Percentiles rank a stretch among this genome's conserved stretches.
Conservation (phyloP, 53 echinoderm and acorn worm genomes). For the Stichopus horrens region DNA sequence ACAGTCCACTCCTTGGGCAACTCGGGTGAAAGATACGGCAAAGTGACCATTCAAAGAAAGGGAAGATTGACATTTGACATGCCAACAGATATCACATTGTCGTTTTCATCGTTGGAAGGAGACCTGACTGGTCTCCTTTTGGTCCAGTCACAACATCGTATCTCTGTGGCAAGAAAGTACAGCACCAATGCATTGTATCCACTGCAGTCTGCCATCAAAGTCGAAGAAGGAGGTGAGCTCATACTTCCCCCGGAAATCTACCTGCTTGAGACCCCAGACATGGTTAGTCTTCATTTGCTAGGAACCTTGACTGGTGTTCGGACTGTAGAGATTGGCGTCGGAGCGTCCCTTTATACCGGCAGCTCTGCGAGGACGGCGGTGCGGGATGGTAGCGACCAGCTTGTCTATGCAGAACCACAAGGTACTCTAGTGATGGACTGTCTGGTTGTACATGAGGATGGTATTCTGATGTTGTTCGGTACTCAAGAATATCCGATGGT, state of each 20-base stretch:
- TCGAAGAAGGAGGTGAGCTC: slow-evolving; percentile 66
- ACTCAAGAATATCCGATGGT: slow-evolving; percentile 35
- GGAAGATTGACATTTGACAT: slow-evolving; percentile 61
- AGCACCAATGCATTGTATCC: slow-evolving; percentile 63
- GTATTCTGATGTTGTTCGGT: slow-evolving; percentile 49
- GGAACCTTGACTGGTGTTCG: slow-evolving; percentile 70
- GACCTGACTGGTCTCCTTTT: slow-evolving; percentile 73
- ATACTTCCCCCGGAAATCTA: slow-evolving; percentile 72
- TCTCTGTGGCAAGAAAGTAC: slow-evolving; percentile 68
- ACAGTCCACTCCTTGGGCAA: slow-evolving; percentile 50
- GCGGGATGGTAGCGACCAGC: slow-evolving; percentile 39
- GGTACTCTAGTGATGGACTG: slow-evolving; percentile 70
- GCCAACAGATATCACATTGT: slow-evolving; percentile 43
- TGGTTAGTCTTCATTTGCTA: slow-evolving; percentile 56
- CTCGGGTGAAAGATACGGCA: slow-evolving; percentile 37
- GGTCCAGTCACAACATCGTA: slow-evolving; percentile 62
- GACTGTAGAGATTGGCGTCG: slow-evolving; percentile 64
- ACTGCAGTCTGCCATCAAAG: slow-evolving; percentile 64
- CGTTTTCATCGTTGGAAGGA: slow-evolving; percentile 58
- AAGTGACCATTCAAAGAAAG: slow-evolving; percentile 47
- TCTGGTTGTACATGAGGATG: slow-evolving; percentile 65
- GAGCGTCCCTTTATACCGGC: slow-evolving; percentile 54
- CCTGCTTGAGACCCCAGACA: slow-evolving; percentile 36
- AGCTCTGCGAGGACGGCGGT: slow-evolving; percentile 72
- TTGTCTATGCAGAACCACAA: slow-evolving; percentile 62